Evolutionary conservation across 2,797 vertebrate genomes (phyloP), one percentile per base, ranked within the genome.

Genomic region (Falco peregrinus): DNA sequence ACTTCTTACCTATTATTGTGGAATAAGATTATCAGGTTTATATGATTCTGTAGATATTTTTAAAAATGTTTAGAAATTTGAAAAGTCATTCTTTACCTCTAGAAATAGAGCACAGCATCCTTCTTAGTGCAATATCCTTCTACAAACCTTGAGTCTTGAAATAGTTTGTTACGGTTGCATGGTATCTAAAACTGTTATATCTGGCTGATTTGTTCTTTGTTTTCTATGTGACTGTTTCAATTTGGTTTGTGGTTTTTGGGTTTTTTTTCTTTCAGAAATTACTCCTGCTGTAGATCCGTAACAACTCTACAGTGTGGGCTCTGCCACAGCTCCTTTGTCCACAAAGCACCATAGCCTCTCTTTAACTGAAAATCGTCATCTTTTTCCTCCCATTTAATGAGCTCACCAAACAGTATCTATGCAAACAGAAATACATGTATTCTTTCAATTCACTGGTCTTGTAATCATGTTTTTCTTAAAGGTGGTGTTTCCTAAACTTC

Each of bases 141-240:
- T 51, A 19, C 9, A 31, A 47, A 74, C 4, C 2, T 2, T 7
- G 33, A 90, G 13, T 48, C 13, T 8, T 0, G 0, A 53, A 73
- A 51, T 3, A 56, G 3, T 53, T 81, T 77, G 6, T 24, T 41
- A 22, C 5, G 15, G 6, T n/a, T 25, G 4, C 7, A 47, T 3
- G 1, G 11, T 37, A 43, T 33, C 50, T 59, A 33, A 43, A 83
- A 37, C 11, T 16, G 4, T 19, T 54, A 19, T 5, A 19, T 25
- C 10, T 43, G 29, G 2, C 7, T 54, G 19, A 47, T 64, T 53
- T 71, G 5, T 20, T 37, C 19, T 71, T 68, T 79, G 3, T 17
- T 86, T 56, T 18, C 26, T 43, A 1, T 45, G 14, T 56, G 54
- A 24, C 28, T 47, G 1, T 48, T 77, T 47, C 39, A 3, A 3